Evolutionary conservation across 2,888 invertebrate genomes (phyloP), one percentile per base, ranked within the genome.

Genomic region (Gari tellinella): DNA sequence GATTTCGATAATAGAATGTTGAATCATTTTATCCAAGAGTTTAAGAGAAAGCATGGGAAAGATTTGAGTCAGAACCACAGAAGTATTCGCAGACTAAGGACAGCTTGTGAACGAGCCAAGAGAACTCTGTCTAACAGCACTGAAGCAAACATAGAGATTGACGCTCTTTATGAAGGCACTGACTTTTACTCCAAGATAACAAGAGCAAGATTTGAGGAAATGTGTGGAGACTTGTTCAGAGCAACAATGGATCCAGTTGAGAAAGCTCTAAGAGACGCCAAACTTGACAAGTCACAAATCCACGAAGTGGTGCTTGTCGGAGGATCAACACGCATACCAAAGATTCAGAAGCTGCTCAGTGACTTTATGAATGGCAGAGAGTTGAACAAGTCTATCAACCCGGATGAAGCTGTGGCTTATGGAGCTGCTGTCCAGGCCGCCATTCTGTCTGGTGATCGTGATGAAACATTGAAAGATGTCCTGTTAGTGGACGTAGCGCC

Each of bases 311-410:
- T 94, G 63, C 86, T 93, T 41, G 93, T 93, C 53, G 98, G 98
- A 83, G 98, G 97, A 61, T 98, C 98, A 48, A 99, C 98, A 25
- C 95, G 98, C 92, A 98, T 99, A 89, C 99, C 98, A 56, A 98
- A 97, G 93, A 96, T 99, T 82, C 98, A 99, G 93, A 97, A 98
- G 91, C 94, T 99, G 72, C 94, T 99, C 65, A 97, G 98, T 58
- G 89, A 90, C 17, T 89, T 87, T 52, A 86, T 86, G 86, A 80
- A 83, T 52, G 95, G 94, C 8, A 98, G 97, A 93, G 97, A n/a
- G n/a, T n/a, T n/a, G n/a, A n/a, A n/a, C n/a, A n/a, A n/a, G n/a
- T n/a, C n/a, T n/a, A n/a, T n/a, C 93, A 98, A 99, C 92, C 98
- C 98, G 12, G 98, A 99, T 92, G 98, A 99, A 93, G 98, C 98